phyloP scores from a whole-genome alignment of 2,888 invertebrate genomes.

The Ophioninae sp. region DNA sequence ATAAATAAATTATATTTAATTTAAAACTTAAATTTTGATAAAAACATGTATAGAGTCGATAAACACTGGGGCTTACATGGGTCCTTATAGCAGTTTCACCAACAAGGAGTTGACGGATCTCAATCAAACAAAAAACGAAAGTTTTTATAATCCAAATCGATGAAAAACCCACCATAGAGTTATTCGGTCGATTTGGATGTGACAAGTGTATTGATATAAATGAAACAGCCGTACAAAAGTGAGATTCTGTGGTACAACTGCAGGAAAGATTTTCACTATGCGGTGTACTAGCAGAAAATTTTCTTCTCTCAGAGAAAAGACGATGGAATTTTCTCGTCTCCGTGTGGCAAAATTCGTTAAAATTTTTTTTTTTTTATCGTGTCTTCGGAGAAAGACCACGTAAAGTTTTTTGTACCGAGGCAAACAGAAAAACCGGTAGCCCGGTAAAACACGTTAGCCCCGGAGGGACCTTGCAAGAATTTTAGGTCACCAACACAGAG shows the following conservation, averaged over 20 bases:
- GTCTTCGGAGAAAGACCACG: background rate
- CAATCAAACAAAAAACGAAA: background rate
- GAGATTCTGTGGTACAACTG: too few relatives aligned
- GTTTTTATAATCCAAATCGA: too few relatives aligned
- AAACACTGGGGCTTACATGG: too few relatives aligned
- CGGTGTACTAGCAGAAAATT: background rate
- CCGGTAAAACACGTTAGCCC: conserved; percentile 32
- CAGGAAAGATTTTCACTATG: background rate
- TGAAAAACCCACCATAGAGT: too few relatives aligned
- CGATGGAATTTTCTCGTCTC: background rate
- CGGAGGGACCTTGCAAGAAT: conserved; percentile 43
- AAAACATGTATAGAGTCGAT: too few relatives aligned
- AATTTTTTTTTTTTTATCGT: conserved; percentile 8
- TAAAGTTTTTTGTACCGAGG: conserved; percentile 7
- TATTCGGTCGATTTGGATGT: too few relatives aligned
- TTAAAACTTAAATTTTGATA: too few relatives aligned
- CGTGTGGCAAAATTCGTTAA: conserved; percentile 6
- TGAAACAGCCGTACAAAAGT: too few relatives aligned
- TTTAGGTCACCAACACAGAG: conserved; percentile 57
- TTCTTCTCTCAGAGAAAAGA: background rate
- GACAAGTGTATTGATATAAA: too few relatives aligned
- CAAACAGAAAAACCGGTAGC: conserved; percentile 3
- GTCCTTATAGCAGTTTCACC: too few relatives aligned
- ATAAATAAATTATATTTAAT: too few relatives aligned
- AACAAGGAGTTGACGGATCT: too few relatives aligned